A percentile compares a stretch with the other conserved stretches of the same genome.
Evolutionary conservation across 2,797 vertebrate species (phyloP).

Genomic region (Gymnoscopelus microlampas): DNA sequence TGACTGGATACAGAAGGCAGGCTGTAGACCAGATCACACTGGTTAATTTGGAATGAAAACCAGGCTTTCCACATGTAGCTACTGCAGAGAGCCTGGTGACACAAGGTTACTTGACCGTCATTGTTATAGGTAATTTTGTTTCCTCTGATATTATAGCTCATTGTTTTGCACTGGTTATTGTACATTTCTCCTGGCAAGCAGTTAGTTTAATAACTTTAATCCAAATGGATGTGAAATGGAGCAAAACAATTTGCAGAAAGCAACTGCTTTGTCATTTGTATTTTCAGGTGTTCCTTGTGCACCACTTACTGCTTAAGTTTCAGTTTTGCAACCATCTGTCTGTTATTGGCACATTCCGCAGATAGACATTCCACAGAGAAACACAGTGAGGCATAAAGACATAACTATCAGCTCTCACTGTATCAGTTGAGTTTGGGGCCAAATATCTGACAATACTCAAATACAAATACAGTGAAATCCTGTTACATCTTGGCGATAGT

Average conservation of each 20-base stretch:
- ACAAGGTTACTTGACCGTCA: too few species aligned
- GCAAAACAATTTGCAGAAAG: neutral
- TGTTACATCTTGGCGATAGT: conserved; percentile 14
- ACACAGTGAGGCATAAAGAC: neutral
- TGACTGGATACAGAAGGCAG: too few species aligned
- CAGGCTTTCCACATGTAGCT: too few species aligned
- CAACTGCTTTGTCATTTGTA: neutral
- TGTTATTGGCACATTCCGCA: conserved; percentile 18
- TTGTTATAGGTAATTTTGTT: conserved; percentile 1
- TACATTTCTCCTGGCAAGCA: too few species aligned
- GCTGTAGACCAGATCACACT: too few species aligned
- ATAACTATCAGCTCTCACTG: conserved; percentile 26
- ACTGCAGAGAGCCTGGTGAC: too few species aligned
- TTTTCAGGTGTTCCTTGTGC: neutral
- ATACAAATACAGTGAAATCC: conserved; percentile 15
- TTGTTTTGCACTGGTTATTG: too few species aligned
- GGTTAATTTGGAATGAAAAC: too few species aligned
- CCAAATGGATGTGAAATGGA: neutral
- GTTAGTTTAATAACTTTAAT: neutral
- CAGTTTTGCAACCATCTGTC: neutral
- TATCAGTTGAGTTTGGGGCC: conserved; percentile 24
- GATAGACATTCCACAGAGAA: conserved; percentile 13
- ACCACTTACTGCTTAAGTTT: too few species aligned
- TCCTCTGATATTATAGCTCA: conserved; percentile 1
- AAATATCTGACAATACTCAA: conserved; percentile 33